Conservation (phyloP, 2,113 vertebrate genomes). For the Plecotus auritus region DNA sequence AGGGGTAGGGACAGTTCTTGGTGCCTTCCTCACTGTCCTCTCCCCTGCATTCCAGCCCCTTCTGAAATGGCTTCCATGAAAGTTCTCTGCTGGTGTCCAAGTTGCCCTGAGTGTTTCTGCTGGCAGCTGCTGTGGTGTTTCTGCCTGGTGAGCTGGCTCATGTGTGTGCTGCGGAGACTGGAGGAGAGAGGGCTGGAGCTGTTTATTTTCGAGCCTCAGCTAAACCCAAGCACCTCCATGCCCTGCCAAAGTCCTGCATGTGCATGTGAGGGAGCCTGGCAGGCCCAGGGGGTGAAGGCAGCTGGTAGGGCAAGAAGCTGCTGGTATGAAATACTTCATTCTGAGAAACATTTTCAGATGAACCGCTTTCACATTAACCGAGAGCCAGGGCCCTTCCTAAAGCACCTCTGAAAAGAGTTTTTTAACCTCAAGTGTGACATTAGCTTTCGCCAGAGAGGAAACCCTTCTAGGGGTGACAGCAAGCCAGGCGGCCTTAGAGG, state of each 20-base stretch:
- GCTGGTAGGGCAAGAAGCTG: neutral
- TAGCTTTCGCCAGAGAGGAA: neutral
- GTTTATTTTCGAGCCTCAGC: conserved; percentile 36
- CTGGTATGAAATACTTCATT: neutral
- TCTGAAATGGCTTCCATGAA: neutral
- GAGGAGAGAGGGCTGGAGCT: neutral
- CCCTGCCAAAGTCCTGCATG: neutral
- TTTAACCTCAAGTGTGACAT: neutral
- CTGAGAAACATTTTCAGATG: neutral
- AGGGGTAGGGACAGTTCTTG: neutral
- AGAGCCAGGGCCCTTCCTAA: neutral
- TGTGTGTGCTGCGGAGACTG: neutral
- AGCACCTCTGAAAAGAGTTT: neutral
- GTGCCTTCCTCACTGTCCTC: neutral
- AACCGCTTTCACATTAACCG: neutral
- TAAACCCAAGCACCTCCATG: neutral
- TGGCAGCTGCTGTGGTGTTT: neutral
- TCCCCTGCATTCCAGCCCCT: neutral
- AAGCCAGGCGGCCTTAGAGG: neutral
- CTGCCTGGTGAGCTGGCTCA: neutral
- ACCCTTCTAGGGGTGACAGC: neutral
- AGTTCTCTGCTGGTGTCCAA: neutral
- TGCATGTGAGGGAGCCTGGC: neutral
- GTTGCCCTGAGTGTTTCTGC: neutral
- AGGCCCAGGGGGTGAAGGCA: neutral